Evolutionary conservation across 2,888 invertebrate genomes (phyloP).

Genomic region (Drosophila melanosoma): DNA sequence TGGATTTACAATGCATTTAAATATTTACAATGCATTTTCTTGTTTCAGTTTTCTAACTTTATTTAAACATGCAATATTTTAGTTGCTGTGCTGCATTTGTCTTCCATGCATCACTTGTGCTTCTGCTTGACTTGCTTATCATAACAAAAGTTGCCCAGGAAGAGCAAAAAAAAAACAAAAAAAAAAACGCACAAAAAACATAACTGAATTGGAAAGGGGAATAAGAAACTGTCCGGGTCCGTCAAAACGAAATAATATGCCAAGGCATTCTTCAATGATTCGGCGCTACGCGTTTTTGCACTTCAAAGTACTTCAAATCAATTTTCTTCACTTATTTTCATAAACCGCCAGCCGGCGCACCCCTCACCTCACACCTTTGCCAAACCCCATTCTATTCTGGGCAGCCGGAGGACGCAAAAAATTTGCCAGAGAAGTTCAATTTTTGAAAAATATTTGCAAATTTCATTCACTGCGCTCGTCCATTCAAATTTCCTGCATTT

Average conservation of each 20-base stretch:
- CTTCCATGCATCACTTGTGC: constrained; percentile 28
- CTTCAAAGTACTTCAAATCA: constrained; percentile 82
- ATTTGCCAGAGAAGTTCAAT: constrained; percentile 82
- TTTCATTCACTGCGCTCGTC: constrained; percentile 82
- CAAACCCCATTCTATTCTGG: constrained; percentile 15
- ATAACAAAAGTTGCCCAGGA: constrained; percentile 67
- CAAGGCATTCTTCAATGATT: constrained; percentile 80
- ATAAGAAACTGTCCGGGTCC: constrained; percentile 34
- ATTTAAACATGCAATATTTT: constrained; percentile 52
- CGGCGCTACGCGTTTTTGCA: constrained; percentile 78
- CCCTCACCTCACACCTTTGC: constrained; percentile 13
- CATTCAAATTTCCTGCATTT: constrained; percentile 82
- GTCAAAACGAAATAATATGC: constrained; percentile 75
- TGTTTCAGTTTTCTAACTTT: constrained; percentile 58
- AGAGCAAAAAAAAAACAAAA: constrained; percentile 6
- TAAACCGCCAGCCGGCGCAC: constrained; percentile 66
- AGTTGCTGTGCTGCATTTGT: neutral
- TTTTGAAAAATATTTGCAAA: constrained; percentile 83
- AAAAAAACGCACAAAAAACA: neutral
- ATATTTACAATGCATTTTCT: constrained; percentile 12
- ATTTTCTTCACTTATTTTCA: constrained; percentile 80
- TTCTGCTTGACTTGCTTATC: constrained; percentile 79
- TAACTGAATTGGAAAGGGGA: constrained; percentile 2
- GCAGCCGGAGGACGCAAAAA: constrained; percentile 63
- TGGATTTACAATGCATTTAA: constrained; percentile 24